Conservation (phyloP, 2,888 invertebrate species). For the Leucoptera coffeella region DNA sequence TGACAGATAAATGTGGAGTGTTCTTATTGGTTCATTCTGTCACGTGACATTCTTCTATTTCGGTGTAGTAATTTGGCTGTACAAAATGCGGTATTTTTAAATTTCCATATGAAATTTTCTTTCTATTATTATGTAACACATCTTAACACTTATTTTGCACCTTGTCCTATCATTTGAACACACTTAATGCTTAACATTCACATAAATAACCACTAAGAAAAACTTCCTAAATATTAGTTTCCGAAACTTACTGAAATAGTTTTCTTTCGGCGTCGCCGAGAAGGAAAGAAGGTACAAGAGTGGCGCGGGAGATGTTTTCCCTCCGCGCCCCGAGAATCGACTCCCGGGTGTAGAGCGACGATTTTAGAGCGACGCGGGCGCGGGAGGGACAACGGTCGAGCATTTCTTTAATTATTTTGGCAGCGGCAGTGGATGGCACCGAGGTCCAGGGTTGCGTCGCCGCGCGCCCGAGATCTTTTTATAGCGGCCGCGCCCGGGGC, state of each 20-base stretch:
- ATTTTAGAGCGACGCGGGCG: constrained; percentile 57
- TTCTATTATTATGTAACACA: constrained; percentile 42
- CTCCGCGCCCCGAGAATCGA: constrained; percentile 51
- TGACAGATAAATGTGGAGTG: constrained; percentile 40
- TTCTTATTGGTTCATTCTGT: constrained; percentile 41
- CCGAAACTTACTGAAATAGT: constrained; percentile 40
- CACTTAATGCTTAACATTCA: too few species aligned
- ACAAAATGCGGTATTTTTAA: constrained; percentile 55
- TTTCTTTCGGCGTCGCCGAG: constrained; percentile 48
- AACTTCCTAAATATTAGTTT: constrained; percentile 11
- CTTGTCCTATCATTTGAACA: constrained; percentile 11
- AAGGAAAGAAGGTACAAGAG: constrained; percentile 54
- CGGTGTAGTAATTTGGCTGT: constrained; percentile 38
- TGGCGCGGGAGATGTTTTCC: constrained; percentile 53
- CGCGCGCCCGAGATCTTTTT: constrained; percentile 46
- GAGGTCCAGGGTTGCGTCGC: constrained; percentile 50
- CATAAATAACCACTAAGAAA: not conserved
- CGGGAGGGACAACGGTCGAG: constrained; percentile 56
- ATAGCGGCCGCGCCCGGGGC: constrained; percentile 48
- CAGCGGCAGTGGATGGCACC: constrained; percentile 58
- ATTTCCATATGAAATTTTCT: constrained; percentile 18
- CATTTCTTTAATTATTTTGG: constrained; percentile 76
- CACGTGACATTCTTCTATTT: constrained; percentile 50
- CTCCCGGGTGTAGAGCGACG: constrained; percentile 56
- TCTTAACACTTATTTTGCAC: constrained; percentile 18